Conservation (phyloP, 2,888 invertebrate species). For the Autographa gamma region DNA sequence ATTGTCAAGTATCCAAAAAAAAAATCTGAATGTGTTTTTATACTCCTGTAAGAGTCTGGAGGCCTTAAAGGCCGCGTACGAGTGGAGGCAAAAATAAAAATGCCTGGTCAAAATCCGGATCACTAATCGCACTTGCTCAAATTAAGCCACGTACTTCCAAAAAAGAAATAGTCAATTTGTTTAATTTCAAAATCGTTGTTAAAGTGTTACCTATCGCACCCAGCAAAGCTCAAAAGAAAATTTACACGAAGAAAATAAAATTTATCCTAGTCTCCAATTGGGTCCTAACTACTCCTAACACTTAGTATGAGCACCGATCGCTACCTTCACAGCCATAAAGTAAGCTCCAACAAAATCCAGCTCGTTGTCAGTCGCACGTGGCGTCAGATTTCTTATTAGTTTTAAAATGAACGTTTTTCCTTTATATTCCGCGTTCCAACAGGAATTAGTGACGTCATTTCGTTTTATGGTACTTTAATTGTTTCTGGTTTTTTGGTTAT, state of each 20-base stretch:
- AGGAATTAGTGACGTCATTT: constrained; percentile 21
- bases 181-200: too few species aligned
- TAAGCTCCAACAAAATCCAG: constrained; percentile 36
- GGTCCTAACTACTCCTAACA: too few species aligned
- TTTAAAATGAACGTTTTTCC: constrained; percentile 49
- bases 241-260: neutral
- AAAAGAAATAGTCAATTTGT: too few species aligned
- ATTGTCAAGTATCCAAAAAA: too few species aligned
- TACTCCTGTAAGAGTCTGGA: neutral
- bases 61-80: too few species aligned
- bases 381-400: constrained; percentile 47
- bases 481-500: neutral
- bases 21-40: too few species aligned
- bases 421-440: constrained; percentile 11
- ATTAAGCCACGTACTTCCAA: too few species aligned
- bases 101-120: too few species aligned
- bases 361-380: constrained; percentile 42
- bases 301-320: constrained; percentile 20
- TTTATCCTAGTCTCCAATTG: neutral
- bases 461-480: constrained; percentile 21
- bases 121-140: too few species aligned
- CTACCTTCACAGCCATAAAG: constrained; percentile 27
- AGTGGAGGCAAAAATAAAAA: too few species aligned
- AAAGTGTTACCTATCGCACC: too few species aligned
- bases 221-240: too few species aligned